Evolutionary conservation across 2,113 vertebrate species (phyloP).

Genomic region (Butorides virescens): DNA sequence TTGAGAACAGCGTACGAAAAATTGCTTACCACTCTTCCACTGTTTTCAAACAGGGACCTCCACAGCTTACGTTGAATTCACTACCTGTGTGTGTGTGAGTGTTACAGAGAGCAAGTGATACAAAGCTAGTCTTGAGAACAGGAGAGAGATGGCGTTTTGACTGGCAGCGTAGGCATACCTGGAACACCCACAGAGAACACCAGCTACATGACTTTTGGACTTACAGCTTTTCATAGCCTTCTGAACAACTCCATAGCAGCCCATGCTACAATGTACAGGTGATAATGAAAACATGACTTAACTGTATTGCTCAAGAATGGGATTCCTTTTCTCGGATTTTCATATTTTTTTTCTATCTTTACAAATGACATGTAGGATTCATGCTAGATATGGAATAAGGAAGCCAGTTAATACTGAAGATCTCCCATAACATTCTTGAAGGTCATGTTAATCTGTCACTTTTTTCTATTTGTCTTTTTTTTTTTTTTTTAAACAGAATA

Average conservation of each 20-base stretch:
- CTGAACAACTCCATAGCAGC: not conserved
- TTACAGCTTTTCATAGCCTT: not conserved
- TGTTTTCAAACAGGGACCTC: not conserved
- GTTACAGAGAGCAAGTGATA: not conserved
- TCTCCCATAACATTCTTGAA: not conserved
- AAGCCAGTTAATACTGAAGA: not conserved
- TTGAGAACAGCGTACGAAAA: not conserved
- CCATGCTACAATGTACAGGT: not conserved
- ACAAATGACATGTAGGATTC: not conserved
- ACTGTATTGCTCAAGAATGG: not conserved
- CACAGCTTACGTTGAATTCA: not conserved
- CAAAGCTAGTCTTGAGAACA: not conserved
- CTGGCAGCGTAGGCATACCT: not conserved
- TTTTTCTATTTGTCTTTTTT: no score
- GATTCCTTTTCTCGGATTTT: not conserved
- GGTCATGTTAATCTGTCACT: not conserved
- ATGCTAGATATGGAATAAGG: not conserved
- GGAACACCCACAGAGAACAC: not conserved
- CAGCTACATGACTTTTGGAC: not conserved
- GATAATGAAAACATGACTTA: not conserved
- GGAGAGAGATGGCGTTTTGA: fast-evolving
- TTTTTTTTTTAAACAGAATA: not conserved
- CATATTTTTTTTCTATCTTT: not conserved
- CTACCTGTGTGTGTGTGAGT: not conserved
- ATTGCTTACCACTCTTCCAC: not conserved